Evolutionary conservation across 2,113 vertebrate genomes (phyloP).

Genomic region (Irena cyanogastra): DNA sequence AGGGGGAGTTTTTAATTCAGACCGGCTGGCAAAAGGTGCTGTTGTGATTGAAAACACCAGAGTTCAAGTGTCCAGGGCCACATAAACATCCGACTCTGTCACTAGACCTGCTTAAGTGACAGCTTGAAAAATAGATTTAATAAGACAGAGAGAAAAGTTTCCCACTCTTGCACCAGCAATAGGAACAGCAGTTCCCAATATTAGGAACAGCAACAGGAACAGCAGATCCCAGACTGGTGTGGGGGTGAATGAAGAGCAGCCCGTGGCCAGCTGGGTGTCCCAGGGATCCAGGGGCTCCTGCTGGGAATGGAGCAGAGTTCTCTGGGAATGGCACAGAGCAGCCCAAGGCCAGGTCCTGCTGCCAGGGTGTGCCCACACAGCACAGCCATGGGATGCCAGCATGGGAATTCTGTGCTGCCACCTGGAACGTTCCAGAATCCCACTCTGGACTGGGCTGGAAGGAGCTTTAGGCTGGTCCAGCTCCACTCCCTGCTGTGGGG

Average conservation of each 20-base stretch:
- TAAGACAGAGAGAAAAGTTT: constrained; percentile 57
- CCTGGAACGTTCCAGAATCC: rapidly evolving
- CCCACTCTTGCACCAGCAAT: neutral
- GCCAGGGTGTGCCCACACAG: neutral
- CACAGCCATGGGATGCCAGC: neutral
- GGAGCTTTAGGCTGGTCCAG: neutral
- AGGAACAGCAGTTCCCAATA: constrained; percentile 19
- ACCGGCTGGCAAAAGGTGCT: constrained; percentile 76
- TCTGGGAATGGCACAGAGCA: neutral
- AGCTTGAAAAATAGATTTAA: constrained; percentile 77
- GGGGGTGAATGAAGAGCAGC: neutral
- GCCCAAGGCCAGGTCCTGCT: neutral
- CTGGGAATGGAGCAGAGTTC: neutral
- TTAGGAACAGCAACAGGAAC: neutral
- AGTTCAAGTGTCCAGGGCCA: constrained; percentile 65
- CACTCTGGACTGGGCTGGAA: rapidly evolving
- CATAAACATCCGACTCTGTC: constrained; percentile 70
- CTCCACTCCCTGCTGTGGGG: neutral
- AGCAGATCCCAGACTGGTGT: neutral
- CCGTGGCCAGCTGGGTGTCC: neutral
- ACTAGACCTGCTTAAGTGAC: constrained; percentile 70
- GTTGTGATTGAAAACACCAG: constrained; percentile 75
- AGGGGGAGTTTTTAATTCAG: constrained; percentile 77
- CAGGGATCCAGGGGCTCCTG: neutral
- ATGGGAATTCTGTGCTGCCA: rapidly evolving